phyloP scores from a whole-genome alignment of 2,888 invertebrate species.

The Pinctada fucata region DNA sequence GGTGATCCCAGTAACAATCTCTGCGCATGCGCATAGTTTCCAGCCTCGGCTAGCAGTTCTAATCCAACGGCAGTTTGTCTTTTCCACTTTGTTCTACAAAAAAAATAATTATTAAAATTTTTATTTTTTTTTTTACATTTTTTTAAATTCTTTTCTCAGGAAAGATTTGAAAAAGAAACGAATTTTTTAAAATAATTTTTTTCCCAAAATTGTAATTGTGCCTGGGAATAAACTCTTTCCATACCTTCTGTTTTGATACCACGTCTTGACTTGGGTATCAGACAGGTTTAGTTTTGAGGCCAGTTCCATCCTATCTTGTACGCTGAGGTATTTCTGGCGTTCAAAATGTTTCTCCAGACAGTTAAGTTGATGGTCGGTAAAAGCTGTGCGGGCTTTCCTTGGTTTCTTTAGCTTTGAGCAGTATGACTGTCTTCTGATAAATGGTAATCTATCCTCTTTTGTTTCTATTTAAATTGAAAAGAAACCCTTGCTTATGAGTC shows the following conservation, averaged over 20 bases:
- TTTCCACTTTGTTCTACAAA: slow-evolving; percentile 33
- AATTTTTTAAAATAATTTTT: too few species aligned
- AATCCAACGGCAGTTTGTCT: slow-evolving; percentile 32
- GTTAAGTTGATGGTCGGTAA: slow-evolving; percentile 95
- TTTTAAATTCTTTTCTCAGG: too few species aligned
- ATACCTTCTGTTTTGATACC: slow-evolving; percentile 98
- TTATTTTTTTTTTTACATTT: background rate
- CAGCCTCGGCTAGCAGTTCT: slow-evolving; percentile 32
- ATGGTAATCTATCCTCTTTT: background rate
- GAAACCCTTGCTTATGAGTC: too few species aligned
- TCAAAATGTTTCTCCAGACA: slow-evolving; percentile 98
- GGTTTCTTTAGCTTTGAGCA: slow-evolving; percentile 86
- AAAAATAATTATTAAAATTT: background rate
- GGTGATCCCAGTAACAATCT: slow-evolving; percentile 16
- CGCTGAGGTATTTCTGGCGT: slow-evolving; percentile 88
- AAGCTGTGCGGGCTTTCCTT: slow-evolving; percentile 96
- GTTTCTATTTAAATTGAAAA: slow-evolving; percentile 1
- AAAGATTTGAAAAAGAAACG: too few species aligned
- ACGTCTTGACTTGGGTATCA: slow-evolving; percentile 99
- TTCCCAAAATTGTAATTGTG: too few species aligned
- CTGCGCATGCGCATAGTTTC: slow-evolving; percentile 22
- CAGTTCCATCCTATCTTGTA: slow-evolving; percentile 97
- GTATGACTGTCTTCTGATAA: background rate
- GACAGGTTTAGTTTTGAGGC: slow-evolving; percentile 95
- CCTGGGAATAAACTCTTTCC: too few species aligned